Evolutionary conservation across 2,888 invertebrate species (phyloP).

Genomic region (Scrobipalpa atriplicella): DNA sequence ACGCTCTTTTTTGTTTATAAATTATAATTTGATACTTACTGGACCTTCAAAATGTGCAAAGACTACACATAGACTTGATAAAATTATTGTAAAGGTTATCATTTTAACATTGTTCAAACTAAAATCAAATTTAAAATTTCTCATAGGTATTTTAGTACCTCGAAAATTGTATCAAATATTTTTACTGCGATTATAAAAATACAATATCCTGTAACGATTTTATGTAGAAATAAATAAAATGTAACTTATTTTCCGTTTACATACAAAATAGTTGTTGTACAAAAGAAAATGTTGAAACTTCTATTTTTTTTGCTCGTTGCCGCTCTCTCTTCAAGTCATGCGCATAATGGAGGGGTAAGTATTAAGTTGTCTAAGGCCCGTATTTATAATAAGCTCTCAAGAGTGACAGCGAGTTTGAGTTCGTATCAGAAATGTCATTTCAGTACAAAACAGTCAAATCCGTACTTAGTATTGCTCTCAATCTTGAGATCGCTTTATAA

Average conservation of each 20-base stretch:
- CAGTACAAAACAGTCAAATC: too few species aligned
- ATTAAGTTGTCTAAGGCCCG: too few species aligned
- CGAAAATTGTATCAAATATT: background rate
- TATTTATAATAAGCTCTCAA: too few species aligned
- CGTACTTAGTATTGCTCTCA: too few species aligned
- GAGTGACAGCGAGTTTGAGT: too few species aligned
- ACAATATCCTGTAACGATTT: background rate
- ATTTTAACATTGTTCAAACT: constrained; percentile 6
- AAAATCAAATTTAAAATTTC: background rate
- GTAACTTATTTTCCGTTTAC: background rate
- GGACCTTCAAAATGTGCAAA: constrained; percentile 37
- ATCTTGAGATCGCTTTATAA: too few species aligned
- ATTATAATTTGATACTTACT: constrained; percentile 36
- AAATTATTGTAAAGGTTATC: background rate
- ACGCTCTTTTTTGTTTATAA: too few species aligned
- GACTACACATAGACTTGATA: constrained; percentile 32
- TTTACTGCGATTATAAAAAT: constrained; percentile 1
- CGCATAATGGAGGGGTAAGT: constrained; percentile 2
- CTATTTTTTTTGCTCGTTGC: background rate
- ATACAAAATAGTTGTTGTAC: background rate
- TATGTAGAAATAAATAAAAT: background rate
- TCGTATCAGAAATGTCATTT: too few species aligned
- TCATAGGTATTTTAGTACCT: background rate
- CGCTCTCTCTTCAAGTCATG: background rate
- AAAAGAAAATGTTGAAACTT: background rate